Conservation (phyloP, 53 echinoderm and acorn worm genomes). For the Echinarachnius parma region DNA sequence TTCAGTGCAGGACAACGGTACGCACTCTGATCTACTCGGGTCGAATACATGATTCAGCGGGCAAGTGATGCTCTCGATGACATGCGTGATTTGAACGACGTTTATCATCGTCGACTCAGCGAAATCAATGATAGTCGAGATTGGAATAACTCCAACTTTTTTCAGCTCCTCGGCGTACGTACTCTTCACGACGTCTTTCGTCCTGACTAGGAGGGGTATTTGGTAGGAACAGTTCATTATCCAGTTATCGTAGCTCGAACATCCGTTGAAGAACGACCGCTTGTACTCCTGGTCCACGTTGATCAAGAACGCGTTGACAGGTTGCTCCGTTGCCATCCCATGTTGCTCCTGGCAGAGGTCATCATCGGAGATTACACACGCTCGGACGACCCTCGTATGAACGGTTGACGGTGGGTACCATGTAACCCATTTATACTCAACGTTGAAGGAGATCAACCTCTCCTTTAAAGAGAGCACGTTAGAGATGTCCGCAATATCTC, state of each 20-base stretch:
- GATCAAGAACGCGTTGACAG: too few relatives aligned
- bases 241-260: too few relatives aligned
- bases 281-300: too few relatives aligned
- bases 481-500: constrained; percentile 2
- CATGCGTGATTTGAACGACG: not conserved
- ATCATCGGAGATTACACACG: not conserved
- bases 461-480: constrained; percentile 4
- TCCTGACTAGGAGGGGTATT: too few relatives aligned
- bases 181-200: too few relatives aligned
- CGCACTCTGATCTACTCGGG: constrained; percentile 4
- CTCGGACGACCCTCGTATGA: constrained; percentile 7
- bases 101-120: constrained; percentile 1
- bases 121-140: constrained; percentile 32
- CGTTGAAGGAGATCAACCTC: not conserved
- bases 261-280: too few relatives aligned
- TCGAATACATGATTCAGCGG: constrained; percentile 28
- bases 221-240: too few relatives aligned
- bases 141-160: constrained; percentile 1
- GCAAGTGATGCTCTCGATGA: not conserved
- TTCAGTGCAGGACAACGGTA: constrained; percentile 19
- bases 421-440: not conserved
- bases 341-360: not conserved
- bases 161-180: too few relatives aligned
- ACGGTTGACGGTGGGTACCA: constrained; percentile 14
- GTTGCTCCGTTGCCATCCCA: not conserved